Evolutionary conservation across 1,140 invertebrate species (phyloP).

Genomic region (Metaphire vulgaris): DNA sequence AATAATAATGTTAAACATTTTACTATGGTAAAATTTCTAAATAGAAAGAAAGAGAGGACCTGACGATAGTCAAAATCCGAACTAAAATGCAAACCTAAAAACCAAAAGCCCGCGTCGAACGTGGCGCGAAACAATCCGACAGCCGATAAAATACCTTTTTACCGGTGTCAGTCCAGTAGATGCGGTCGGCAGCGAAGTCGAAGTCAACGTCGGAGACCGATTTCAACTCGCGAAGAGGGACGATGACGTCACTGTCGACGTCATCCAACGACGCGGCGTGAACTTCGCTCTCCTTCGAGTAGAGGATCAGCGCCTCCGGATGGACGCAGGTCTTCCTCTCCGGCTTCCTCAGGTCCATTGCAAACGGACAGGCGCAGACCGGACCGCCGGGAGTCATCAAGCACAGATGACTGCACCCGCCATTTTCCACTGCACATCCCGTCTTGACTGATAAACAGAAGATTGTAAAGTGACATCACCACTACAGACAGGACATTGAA

Average conservation of each 20-base stretch:
- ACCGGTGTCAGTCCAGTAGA: conserved; percentile 86
- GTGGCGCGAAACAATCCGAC: too few species aligned
- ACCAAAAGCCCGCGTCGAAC: too few species aligned
- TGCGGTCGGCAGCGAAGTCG: conserved; percentile 72
- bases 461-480: too few species aligned
- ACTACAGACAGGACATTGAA: too few species aligned
- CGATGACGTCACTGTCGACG: conserved; percentile 73
- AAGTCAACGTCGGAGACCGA: conserved; percentile 85
- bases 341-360: conserved; percentile 64
- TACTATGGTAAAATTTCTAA: too few species aligned
- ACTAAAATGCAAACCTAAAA: too few species aligned
- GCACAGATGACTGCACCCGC: conserved; percentile 93
- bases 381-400: conserved; percentile 63
- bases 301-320: conserved; percentile 80
- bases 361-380: conserved; percentile 74
- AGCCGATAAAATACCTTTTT: too few species aligned
- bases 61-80: too few species aligned
- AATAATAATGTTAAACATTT: too few species aligned
- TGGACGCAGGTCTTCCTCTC: conserved; percentile 73
- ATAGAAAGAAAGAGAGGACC: too few species aligned
- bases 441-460: too few species aligned
- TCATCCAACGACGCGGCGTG: conserved; percentile 56
- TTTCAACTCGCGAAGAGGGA: conserved; percentile 62
- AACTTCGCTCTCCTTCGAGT: conserved; percentile 73
- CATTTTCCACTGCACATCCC: conserved; percentile 85